Evolutionary conservation across 2,888 invertebrate species (phyloP), one percentile per base, ranked within the genome.

Genomic region (Hofmannophila pseudospretella): DNA sequence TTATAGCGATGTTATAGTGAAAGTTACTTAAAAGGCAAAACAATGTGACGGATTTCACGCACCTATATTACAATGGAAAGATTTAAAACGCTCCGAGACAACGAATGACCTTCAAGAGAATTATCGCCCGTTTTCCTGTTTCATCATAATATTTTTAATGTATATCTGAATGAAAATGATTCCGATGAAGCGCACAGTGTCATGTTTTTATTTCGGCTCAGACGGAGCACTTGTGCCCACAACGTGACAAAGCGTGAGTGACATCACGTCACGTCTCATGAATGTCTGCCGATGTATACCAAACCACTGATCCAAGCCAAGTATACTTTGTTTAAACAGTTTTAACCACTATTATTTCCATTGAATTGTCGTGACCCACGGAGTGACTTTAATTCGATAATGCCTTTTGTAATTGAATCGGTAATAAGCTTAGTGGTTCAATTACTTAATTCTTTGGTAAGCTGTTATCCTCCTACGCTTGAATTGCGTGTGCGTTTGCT

Each of bases 171-270:
- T 49, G 47, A 49, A 49, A 51, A 52, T 49, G 57, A 58, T 54
- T 57, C 45, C 52, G 59, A 65, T 60, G 65, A 63, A 60, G 60
- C 59, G 51, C 54, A 58, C 55, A 74, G 44, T 67, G 52, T 73
- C 67, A 51, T 72, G 65, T 68, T 79, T 73, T 78, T 78, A 70
- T 79, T 76, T 72, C 55, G 63, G 52, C 45, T 45, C 49, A 54
- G 51, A 44, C 42, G 45, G 47, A 57, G 44, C 72, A 71, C 71
- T 76, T 77, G 74, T 70, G 62, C 53, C 59, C 67, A 70, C 60
- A 72, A 66, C 58, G 63, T 69, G 70, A 75, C 73, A 67, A 63
- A 63, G 57, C 58, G 56, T 59, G 57, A 70, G 69, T 79, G 78
- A 81, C 78, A 75, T 78, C 78, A 27, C 25, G n/a, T 25, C 10